Evolutionary conservation across 2,113 vertebrate genomes (phyloP), one percentile per base, ranked within the genome.

Genomic region (Lates calcarifer): DNA sequence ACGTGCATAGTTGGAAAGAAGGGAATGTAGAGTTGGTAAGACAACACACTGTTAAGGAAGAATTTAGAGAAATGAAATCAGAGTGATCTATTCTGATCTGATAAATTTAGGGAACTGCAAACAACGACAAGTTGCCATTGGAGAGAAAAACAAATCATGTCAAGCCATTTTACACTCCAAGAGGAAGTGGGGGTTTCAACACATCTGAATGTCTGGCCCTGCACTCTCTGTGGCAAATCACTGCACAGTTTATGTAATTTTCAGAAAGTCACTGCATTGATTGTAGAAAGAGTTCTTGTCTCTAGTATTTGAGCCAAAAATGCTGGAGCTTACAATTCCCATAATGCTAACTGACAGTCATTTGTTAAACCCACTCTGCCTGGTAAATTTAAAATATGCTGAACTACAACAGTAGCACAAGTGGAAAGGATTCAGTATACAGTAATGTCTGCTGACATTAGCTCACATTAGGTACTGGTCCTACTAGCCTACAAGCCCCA

Each of bases 1-100:
- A 69, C 28, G 69, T 82, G 87, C 84, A 82, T 0, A 64, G 70
- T 69, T 41, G 83, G 72, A 70, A 12, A 76, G 22, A 26, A 37
- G 58, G 75, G 62, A 13, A 65, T 14, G 72, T 31, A 12, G 66
- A 74, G 18, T 57, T 28, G 56, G 28, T 17, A 6, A 12, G 14
- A 55, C 12, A 43, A 70, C 31, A 79, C 58, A 49, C 10, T 56
- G 35, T 4, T 11, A 24, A 15, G 29, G 29, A 43, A 15, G 20
- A 55, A n/a, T 33, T 4, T 12, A n/a, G 33, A 47, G 7, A 35
- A 24, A 33, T 49, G 1, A 43, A 43, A 45, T 60, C 26, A 11
- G 26, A 60, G 33, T 14, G 28, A 37, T 58, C 14, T 39, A 26
- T 4, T 22, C 33, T 75, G 24, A 7, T n/a, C n/a, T 18, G 26